Evolutionary conservation across 2,888 invertebrate species (phyloP).

Genomic region (Phyto melanocephala): DNA sequence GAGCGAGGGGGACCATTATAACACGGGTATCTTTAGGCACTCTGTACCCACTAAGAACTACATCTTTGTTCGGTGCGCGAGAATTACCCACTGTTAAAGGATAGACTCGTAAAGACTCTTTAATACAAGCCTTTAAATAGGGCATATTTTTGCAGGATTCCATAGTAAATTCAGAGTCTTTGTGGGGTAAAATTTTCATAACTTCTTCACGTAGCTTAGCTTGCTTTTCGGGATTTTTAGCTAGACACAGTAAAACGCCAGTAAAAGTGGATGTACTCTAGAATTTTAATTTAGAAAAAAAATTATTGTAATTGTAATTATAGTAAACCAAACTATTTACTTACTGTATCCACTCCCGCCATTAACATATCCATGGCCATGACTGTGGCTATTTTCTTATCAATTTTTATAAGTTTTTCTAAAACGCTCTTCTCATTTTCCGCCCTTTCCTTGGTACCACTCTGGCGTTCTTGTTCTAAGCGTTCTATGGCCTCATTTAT

Average conservation of each 20-base stretch:
- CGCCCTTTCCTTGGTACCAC: conserved; percentile 64
- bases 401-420: conserved; percentile 83
- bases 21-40: conserved; percentile 85
- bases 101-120: conserved; percentile 84
- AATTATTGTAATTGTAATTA: background rate
- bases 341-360: conserved; percentile 87
- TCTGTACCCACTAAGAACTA: conserved; percentile 82
- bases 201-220: conserved; percentile 82
- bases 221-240: conserved; percentile 84
- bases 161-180: conserved; percentile 78
- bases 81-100: conserved; percentile 82
- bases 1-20: conserved; percentile 83
- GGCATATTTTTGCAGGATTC: conserved; percentile 80
- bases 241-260: conserved; percentile 77
- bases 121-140: conserved; percentile 86
- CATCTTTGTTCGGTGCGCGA: conserved; percentile 80
- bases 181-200: conserved; percentile 74
- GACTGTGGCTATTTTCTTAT: conserved; percentile 82
- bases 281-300: conserved; percentile 42
- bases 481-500: conserved; percentile 75
- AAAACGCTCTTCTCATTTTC: conserved; percentile 81
- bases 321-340: too few relatives aligned
- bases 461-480: conserved; percentile 63
- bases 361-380: conserved; percentile 86
- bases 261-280: conserved; percentile 73